These are phyloP conservation scores for Periparus ater DNA, from an alignment of 2,797 vertebrate species.

Conservation along the genomic window DNA sequence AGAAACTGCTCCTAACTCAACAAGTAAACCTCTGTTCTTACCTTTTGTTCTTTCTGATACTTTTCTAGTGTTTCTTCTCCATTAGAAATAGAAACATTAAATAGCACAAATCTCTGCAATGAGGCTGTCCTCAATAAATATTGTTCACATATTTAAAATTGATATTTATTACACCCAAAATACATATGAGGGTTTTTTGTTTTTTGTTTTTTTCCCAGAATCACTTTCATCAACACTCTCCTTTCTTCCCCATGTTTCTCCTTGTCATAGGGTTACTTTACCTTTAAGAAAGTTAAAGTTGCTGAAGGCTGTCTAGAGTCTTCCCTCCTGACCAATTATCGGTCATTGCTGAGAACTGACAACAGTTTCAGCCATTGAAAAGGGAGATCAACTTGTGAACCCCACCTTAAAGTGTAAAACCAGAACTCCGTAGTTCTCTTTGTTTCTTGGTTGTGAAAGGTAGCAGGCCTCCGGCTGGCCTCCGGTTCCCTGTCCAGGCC, in stretches of 20 bases:
- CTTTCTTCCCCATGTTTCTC: not conserved
- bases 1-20: not conserved
- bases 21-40: not conserved
- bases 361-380: too few relatives aligned
- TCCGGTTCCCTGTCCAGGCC: too few relatives aligned
- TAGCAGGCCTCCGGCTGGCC: too few relatives aligned
- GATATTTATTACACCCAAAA: not conserved
- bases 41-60: not conserved
- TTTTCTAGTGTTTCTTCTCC: not conserved
- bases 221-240: not conserved
- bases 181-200: accelerated
- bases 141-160: not conserved
- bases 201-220: not conserved
- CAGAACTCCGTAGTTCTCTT: too few relatives aligned
- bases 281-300: too few relatives aligned
- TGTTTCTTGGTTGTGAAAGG: too few relatives aligned
- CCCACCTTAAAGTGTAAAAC: too few relatives aligned
- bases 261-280: too few relatives aligned
- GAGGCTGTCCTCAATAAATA: not conserved
- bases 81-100: not conserved
- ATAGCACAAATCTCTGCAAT: not conserved
- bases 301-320: too few relatives aligned
- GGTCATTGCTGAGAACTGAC: too few relatives aligned
- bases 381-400: too few relatives aligned
- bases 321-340: too few relatives aligned